Evolutionary conservation across 2,888 invertebrate genomes (phyloP).

Genomic region (Chydorus sphaericus): DNA sequence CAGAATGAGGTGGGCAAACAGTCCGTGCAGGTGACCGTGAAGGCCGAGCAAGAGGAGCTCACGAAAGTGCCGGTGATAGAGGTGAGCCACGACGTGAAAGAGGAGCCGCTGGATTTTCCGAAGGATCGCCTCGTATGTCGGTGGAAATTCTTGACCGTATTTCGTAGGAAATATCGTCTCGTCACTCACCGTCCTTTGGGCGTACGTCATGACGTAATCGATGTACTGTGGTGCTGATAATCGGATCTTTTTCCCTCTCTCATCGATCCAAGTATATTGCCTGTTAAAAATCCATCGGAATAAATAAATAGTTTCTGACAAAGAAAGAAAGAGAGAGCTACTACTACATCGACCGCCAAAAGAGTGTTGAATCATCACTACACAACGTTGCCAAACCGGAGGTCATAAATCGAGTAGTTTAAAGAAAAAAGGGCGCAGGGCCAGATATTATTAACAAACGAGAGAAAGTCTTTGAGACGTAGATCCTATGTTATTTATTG

Average conservation of each 20-base stretch:
- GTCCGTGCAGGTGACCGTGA: slow-evolving; percentile 92
- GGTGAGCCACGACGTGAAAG: slow-evolving; percentile 95
- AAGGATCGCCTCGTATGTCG: slow-evolving; percentile 83
- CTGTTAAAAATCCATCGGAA: slow-evolving; percentile 32
- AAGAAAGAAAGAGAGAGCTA: not conserved
- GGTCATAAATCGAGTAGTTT: too few relatives aligned
- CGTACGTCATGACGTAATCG: slow-evolving; percentile 97
- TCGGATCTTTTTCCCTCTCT: slow-evolving; percentile 94
- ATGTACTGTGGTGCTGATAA: slow-evolving; percentile 96
- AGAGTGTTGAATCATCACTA: too few relatives aligned
- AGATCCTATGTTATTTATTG: too few relatives aligned
- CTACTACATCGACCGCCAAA: too few relatives aligned
- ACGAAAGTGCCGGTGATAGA: slow-evolving; percentile 95
- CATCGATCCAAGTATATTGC: slow-evolving; percentile 95
- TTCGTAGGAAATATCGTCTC: slow-evolving; percentile 96
- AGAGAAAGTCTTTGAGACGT: too few relatives aligned
- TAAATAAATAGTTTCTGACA: not conserved
- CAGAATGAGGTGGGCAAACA: slow-evolving; percentile 89
- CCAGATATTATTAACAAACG: too few relatives aligned
- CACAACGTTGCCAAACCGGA: too few relatives aligned
- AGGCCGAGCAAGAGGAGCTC: slow-evolving; percentile 84
- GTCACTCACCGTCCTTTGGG: slow-evolving; percentile 91
- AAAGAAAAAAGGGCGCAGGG: too few relatives aligned
- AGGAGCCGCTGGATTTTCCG: slow-evolving; percentile 90
- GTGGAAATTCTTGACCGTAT: slow-evolving; percentile 95